Percentiles rank a stretch among this genome's conserved stretches.
phyloP scores from a whole-genome alignment of 2,113 vertebrate species.

The Petrocephalus microphthalmus region DNA sequence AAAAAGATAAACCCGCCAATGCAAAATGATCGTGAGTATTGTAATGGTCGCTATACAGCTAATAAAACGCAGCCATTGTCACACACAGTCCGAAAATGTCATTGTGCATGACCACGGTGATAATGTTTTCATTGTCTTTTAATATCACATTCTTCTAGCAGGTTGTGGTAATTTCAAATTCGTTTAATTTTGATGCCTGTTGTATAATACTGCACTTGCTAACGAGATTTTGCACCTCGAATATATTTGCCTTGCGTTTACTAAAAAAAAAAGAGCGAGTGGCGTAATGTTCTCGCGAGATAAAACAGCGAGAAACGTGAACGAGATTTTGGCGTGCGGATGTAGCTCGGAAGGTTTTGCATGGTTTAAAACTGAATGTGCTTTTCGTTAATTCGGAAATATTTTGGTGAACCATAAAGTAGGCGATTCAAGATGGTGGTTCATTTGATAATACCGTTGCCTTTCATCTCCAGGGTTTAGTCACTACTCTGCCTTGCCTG shows the following conservation, averaged over 20 bases:
- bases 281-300: neutral
- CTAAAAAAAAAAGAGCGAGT: neutral
- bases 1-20: neutral
- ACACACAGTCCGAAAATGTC: neutral
- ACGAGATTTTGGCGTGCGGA: neutral
- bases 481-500: too few species aligned
- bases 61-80: neutral
- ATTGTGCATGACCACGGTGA: neutral
- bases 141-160: neutral
- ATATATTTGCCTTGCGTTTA: neutral
- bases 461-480: neutral
- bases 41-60: neutral
- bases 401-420: neutral
- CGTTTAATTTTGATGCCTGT: neutral
- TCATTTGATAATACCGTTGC: neutral
- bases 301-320: neutral
- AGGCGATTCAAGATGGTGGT: neutral
- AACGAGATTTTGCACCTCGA: neutral
- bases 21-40: neutral
- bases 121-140: neutral
- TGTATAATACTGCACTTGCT: neutral
- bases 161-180: neutral
- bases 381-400: neutral
- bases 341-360: neutral
- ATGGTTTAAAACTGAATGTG: neutral